A percentile compares a stretch with the other conserved stretches of the same genome.
Conservation (phyloP, 2,797 vertebrate genomes). For the Gallinago solitaria region DNA sequence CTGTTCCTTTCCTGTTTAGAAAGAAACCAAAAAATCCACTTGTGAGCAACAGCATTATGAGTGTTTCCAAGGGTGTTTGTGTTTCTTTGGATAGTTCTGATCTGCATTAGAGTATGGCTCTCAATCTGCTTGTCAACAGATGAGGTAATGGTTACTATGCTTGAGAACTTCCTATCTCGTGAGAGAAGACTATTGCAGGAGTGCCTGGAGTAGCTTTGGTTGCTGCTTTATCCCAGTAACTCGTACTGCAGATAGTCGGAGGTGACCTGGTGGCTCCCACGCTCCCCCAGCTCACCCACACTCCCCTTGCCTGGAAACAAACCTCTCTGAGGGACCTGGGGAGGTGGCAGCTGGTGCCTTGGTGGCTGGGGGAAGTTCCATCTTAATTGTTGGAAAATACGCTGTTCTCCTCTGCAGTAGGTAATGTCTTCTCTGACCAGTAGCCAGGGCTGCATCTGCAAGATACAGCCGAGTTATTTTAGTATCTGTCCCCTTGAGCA, state of each 20-base stretch:
- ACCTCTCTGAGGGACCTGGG: neutral
- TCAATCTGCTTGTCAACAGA: neutral
- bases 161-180: neutral
- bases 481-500: constrained; percentile 49
- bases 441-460: constrained; percentile 72
- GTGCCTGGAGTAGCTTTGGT: neutral
- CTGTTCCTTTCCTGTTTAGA: neutral
- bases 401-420: constrained; percentile 57
- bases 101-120: neutral
- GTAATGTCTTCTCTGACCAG: constrained; percentile 70
- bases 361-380: neutral
- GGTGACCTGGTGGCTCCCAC: neutral
- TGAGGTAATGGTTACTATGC: neutral
- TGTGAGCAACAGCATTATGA: neutral
- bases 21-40: neutral
- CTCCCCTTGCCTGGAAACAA: neutral
- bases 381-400: neutral
- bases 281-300: neutral
- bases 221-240: neutral
- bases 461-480: constrained; percentile 75
- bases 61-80: neutral
- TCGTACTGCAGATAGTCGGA: neutral
- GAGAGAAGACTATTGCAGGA: neutral
- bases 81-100: neutral
- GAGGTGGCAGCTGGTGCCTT: neutral